A percentile compares a stretch with the other conserved stretches of the same genome.
Evolutionary conservation across 2,113 vertebrate species (phyloP).

Genomic region (Sclerurus mexicanus): DNA sequence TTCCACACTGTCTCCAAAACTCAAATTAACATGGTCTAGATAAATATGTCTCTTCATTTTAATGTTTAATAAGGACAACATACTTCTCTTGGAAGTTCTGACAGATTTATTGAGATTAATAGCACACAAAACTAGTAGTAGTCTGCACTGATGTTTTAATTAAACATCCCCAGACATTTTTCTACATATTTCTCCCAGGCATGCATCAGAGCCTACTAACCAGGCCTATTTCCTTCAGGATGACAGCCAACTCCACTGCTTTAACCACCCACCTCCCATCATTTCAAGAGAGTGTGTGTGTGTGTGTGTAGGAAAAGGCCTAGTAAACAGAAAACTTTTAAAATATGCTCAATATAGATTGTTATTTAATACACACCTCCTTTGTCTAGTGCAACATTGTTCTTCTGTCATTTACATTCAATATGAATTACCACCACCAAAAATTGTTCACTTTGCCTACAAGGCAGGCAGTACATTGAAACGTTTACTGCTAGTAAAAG

Average conservation of each 20-base stretch:
- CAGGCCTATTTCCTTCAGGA: not conserved
- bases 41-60: conserved; percentile 54
- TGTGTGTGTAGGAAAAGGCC: not conserved
- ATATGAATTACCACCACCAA: not conserved
- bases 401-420: not conserved
- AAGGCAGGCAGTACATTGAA: not conserved
- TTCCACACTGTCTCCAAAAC: not conserved
- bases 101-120: conserved; percentile 58
- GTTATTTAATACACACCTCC: not conserved
- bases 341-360: not conserved
- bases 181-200: conserved; percentile 49
- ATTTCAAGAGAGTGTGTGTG: accelerated
- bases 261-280: not conserved
- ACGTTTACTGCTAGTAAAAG: not conserved
- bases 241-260: not conserved
- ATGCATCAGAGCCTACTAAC: conserved; percentile 29
- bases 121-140: conserved; percentile 42
- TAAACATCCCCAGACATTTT: conserved; percentile 56
- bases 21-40: conserved; percentile 48
- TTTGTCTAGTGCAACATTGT: not conserved
- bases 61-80: conserved; percentile 62
- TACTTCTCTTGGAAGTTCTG: conserved; percentile 38
- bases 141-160: conserved; percentile 53
- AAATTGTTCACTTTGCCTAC: not conserved
- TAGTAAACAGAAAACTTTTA: not conserved